A percentile compares a stretch with the other conserved stretches of the same genome.
These are phyloP conservation scores for Argopecten irradians DNA, from an alignment of 1,140 invertebrate genomes.

Conservation along the genomic window DNA sequence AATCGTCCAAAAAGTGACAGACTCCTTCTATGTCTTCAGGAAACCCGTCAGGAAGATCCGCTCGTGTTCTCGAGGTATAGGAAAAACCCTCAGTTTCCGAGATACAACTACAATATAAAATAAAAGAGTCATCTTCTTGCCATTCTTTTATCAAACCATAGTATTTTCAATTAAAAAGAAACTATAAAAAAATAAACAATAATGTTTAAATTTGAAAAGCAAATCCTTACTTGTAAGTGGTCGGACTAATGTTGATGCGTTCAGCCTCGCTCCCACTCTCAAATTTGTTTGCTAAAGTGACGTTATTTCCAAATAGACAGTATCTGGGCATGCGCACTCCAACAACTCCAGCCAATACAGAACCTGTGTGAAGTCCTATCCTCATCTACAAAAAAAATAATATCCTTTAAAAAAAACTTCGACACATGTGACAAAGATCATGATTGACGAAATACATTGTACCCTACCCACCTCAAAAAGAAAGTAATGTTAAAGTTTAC, in stretches of 20 bases:
- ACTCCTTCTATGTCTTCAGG: constrained; percentile 86
- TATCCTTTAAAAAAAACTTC: no score
- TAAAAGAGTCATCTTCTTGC: not conserved
- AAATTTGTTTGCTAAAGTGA: constrained; percentile 95
- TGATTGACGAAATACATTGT: no score
- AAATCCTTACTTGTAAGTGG: constrained; percentile 88
- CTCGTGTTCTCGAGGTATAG: constrained; percentile 85
- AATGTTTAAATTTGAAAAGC: no score
- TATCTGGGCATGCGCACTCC: constrained; percentile 75
- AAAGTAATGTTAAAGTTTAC: no score
- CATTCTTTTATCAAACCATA: not conserved
- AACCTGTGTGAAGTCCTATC: constrained; percentile 87
- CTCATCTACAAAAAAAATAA: constrained; percentile 86
- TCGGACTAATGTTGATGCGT: constrained; percentile 93
- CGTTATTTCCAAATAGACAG: constrained; percentile 82
- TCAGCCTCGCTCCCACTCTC: constrained; percentile 94
- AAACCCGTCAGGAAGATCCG: constrained; percentile 91
- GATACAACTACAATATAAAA: constrained; percentile 78
- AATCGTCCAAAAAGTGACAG: constrained; percentile 90
- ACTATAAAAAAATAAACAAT: not conserved
- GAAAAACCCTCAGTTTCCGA: constrained; percentile 86
- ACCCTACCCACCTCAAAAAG: no score
- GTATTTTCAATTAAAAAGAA: not conserved
- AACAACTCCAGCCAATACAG: constrained; percentile 74
- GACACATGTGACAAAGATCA: no score